Evolutionary conservation across 2,888 invertebrate species (phyloP).

Genomic region (Platycnemis pennipes): DNA sequence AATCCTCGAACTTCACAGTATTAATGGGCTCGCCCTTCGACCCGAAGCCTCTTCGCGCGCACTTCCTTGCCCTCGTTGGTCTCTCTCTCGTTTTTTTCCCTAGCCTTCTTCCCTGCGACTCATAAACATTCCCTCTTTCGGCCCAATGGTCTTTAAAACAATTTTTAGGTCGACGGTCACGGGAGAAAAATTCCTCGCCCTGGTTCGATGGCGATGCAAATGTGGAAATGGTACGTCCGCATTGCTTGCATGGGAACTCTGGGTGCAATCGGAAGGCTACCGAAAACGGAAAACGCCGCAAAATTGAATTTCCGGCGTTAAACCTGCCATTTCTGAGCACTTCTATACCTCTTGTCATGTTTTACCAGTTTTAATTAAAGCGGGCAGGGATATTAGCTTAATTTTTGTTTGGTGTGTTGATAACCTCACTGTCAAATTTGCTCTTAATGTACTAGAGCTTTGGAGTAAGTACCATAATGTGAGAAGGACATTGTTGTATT

Average conservation of each 20-base stretch:
- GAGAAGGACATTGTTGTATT: no score
- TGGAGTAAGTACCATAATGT: no score
- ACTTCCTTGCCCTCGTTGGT: neutral
- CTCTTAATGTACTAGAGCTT: no score
- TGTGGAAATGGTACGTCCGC: neutral
- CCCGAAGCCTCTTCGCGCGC: neutral
- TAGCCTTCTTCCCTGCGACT: neutral
- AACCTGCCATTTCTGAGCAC: neutral
- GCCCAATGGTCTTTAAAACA: constrained; percentile 31
- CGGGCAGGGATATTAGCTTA: no score
- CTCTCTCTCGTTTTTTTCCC: neutral
- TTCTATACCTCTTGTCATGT: no score
- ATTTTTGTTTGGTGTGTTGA: no score
- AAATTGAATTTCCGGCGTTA: neutral
- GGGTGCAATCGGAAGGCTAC: neutral
- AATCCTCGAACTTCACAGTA: constrained; percentile 24
- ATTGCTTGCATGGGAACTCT: neutral
- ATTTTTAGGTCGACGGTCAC: neutral
- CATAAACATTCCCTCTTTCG: neutral
- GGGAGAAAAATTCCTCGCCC: neutral
- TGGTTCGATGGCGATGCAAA: neutral
- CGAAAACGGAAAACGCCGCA: neutral
- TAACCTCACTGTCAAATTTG: no score
- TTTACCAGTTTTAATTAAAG: no score
- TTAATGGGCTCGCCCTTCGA: constrained; percentile 23